Percentiles rank a stretch among this genome's conserved stretches.
phyloP scores from a whole-genome alignment of 2,113 vertebrate species.

The Ptychochromis oligacanthus region DNA sequence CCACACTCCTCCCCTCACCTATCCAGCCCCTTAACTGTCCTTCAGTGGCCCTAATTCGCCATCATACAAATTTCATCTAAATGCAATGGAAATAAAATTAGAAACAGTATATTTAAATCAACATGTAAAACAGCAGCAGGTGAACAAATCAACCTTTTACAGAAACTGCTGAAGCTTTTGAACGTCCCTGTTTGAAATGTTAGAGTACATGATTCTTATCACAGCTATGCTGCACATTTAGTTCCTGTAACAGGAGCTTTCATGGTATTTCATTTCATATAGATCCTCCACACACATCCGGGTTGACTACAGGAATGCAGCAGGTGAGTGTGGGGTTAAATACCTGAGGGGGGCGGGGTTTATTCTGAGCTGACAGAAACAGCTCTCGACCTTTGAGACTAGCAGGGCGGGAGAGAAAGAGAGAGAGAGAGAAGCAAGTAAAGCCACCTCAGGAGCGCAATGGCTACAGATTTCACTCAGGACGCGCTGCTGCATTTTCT shows the following conservation, averaged over 20 bases:
- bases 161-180: background rate
- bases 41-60: background rate
- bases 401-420: background rate
- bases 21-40: too few relatives aligned
- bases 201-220: background rate
- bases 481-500: constrained; percentile 88
- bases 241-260: background rate
- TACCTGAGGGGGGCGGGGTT: constrained; percentile 70
- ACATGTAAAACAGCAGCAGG: background rate
- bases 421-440: background rate
- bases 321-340: constrained; percentile 44
- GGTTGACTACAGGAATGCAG: constrained; percentile 52
- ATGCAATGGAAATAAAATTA: background rate
- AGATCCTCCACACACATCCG: constrained; percentile 35
- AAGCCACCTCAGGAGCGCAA: constrained; percentile 20
- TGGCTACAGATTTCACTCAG: constrained; percentile 89
- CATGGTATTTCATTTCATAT: background rate
- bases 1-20: too few relatives aligned
- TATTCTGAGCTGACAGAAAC: constrained; percentile 18
- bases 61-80: background rate
- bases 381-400: constrained; percentile 54
- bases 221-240: background rate
- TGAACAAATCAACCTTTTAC: background rate
- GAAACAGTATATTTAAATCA: background rate
- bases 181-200: background rate